phyloP scores from a whole-genome alignment of 2,888 invertebrate genomes.

The Bursaphelenchus okinawaensis region DNA sequence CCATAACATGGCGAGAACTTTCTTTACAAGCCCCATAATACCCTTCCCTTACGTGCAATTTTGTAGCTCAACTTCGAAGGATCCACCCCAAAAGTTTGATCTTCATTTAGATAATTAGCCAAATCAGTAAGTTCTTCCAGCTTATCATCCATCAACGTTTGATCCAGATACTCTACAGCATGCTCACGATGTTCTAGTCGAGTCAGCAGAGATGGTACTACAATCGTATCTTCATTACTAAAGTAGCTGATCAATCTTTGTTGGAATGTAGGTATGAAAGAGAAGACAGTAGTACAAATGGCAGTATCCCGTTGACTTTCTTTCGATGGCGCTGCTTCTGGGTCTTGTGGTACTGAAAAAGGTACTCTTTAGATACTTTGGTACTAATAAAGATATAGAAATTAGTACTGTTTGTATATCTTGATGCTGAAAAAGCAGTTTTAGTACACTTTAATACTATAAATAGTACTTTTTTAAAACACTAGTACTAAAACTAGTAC shows the following conservation, averaged over 20 bases:
- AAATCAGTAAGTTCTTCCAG: conserved; percentile 19
- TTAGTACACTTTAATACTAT: too few species aligned
- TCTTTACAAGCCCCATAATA: neutral
- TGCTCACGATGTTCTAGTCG: conserved; percentile 23
- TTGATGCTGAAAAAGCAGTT: too few species aligned
- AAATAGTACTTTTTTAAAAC: too few species aligned
- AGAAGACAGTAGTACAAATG: conserved; percentile 5
- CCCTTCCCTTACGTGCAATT: conserved; percentile 1
- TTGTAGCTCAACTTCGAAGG: conserved; percentile 21
- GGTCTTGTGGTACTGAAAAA: neutral
- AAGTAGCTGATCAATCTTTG: neutral
- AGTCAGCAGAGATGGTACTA: conserved; percentile 1
- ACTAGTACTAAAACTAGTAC: too few species aligned
- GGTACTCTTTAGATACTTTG: neutral
- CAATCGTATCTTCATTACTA: neutral
- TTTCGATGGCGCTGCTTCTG: conserved; percentile 4
- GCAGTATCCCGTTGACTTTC: conserved; percentile 10
- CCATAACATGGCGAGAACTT: neutral
- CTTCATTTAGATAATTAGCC: conserved; percentile 18
- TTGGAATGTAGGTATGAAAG: neutral
- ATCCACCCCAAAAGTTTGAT: conserved; percentile 17
- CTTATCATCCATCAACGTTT: conserved; percentile 12
- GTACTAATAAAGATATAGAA: too few species aligned
- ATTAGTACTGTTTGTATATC: too few species aligned
- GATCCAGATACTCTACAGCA: conserved; percentile 17